Base-by-base conservation (phyloP, 2,113 vertebrate species). In the Larimichthys crocea region DNA sequence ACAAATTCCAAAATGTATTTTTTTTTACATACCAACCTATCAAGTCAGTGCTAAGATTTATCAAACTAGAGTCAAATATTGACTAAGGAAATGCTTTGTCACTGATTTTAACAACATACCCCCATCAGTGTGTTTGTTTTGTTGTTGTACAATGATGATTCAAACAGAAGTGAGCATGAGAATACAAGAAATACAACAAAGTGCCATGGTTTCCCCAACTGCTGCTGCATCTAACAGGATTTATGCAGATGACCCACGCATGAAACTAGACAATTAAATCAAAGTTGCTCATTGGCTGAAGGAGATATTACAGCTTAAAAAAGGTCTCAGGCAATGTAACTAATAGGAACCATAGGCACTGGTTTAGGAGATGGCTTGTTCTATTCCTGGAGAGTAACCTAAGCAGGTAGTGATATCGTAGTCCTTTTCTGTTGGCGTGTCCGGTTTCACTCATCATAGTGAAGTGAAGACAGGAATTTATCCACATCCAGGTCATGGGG, bases 401-500 rank as follows among this genome's bases (percentile, higher is more conserved):
- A 71, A 89, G 80, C 31, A 88, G 85, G 24, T 79, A 24, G 76
- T 53, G 12, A 57, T 73, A 67, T 17, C 5, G 40, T 1, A 48
- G 74, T 83, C 76, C 59, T 82, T 80, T 83, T 49, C 40, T 24
- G 62, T 67, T 69, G 59, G 22, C 16, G 40, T 55, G 77, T 72
- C 53, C 19, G 5, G 10, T 74, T 88, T 96, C 90, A 98, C 91
- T 99, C 98, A 74, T 99, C 98, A 24, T 99, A 99, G 95, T 99
- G 97, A 85, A 99, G 95, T 10, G 97, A 99, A 63, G 98, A 95
- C 84, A 99, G 94, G 92, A 99, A 99, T 90, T 99, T 99, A 82
- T 99, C 98, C 91, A 99, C 98, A 57, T 99, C 98, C 95, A 99
- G 95, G 94, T 97, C 97, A 60, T 95, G 96, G 24, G 98, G 98